These are phyloP conservation scores for Gryon sp. DNA, from an alignment of 1,140 invertebrate species.

Conservation along the genomic window DNA sequence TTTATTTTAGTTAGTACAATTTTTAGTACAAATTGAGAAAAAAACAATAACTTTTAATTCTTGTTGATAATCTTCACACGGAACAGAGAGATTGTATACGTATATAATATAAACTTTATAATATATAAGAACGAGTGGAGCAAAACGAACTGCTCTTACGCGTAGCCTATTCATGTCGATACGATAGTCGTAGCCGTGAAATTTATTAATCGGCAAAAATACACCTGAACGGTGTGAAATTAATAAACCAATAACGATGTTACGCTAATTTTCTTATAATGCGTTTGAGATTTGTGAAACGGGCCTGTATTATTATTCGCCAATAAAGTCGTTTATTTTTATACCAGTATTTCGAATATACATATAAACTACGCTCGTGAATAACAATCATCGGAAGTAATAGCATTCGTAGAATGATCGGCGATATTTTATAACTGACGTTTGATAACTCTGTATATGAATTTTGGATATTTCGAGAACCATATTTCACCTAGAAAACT, in stretches of 20 bases:
- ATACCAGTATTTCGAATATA: neutral
- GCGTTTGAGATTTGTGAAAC: conserved; percentile 17
- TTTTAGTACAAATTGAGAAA: neutral
- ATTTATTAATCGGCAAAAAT: conserved; percentile 69
- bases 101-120: conserved; percentile 32
- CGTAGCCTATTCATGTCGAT: conserved; percentile 64
- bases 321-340: conserved; percentile 33
- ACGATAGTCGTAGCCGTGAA: conserved; percentile 68
- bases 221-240: conserved; percentile 67
- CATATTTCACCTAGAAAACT: conserved; percentile 58
- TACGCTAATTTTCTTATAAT: conserved; percentile 50
- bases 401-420: conserved; percentile 40
- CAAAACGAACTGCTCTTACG: conserved; percentile 62
- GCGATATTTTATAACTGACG: conserved; percentile 57
- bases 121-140: conserved; percentile 63
- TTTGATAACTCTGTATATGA: conserved; percentile 57
- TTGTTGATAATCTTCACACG: conserved; percentile 56
- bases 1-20: too few relatives aligned
- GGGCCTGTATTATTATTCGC: conserved; percentile 26
- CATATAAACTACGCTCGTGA: conserved; percentile 9
- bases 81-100: conserved; percentile 45
- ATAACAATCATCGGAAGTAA: conserved; percentile 45
- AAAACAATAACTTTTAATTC: conserved; percentile 43
- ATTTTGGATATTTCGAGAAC: conserved; percentile 59
- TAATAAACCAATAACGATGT: conserved; percentile 69